Evolutionary conservation across 2,113 vertebrate species (phyloP).

Genomic region (Fregetta grallaria): DNA sequence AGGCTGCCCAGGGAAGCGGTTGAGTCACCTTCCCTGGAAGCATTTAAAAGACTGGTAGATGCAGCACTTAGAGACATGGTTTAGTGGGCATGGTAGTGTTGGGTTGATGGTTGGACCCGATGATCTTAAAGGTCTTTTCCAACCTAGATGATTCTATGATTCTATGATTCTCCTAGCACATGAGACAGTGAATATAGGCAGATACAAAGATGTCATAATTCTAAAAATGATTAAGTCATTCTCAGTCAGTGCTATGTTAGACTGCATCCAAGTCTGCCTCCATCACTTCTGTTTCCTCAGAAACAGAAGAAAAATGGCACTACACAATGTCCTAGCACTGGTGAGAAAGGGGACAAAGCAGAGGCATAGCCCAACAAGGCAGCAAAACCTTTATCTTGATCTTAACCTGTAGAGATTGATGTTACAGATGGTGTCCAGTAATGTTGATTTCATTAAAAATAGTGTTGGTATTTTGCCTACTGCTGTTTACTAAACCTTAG

Average conservation of each 20-base stretch:
- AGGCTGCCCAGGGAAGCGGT: no score
- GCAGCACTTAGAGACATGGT: no score
- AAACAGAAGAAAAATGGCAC: background rate
- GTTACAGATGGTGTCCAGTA: background rate
- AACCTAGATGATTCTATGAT: no score
- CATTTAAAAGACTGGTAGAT: no score
- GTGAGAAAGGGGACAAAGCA: background rate
- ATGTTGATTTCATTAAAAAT: background rate
- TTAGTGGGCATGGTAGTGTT: no score
- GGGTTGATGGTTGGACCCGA: no score
- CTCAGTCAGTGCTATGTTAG: background rate
- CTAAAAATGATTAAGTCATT: rapidly evolving
- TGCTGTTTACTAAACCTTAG: background rate
- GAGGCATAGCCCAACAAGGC: background rate
- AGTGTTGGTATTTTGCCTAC: background rate
- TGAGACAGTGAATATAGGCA: background rate
- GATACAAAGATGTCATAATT: background rate
- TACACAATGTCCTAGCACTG: background rate
- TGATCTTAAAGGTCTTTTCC: no score
- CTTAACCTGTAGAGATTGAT: background rate
- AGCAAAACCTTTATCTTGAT: background rate
- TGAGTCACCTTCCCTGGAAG: no score
- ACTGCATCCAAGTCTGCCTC: background rate
- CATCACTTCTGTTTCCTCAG: background rate
- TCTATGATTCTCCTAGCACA: background rate